Percentiles rank a stretch among this genome's conserved stretches.
These are phyloP conservation scores for Tetrax tetrax DNA, from an alignment of 2,113 vertebrate genomes.

Conservation along the genomic window DNA sequence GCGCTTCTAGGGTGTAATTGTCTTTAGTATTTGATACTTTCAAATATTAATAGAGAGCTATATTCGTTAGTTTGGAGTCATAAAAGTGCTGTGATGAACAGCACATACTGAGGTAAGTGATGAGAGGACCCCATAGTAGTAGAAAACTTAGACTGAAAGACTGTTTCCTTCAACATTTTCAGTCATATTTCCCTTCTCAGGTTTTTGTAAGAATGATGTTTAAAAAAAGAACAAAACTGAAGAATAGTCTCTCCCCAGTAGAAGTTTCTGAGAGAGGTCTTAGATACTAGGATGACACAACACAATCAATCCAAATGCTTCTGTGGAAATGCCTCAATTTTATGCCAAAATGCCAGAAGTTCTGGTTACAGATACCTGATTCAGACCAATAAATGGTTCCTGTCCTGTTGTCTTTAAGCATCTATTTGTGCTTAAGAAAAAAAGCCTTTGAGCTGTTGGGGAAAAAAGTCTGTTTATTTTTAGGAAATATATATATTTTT, in stretches of 20 bases:
- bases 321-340: not conserved
- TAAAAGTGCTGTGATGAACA: not conserved
- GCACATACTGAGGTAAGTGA: not conserved
- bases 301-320: not conserved
- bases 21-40: not conserved
- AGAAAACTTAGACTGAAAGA: not conserved
- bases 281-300: not conserved
- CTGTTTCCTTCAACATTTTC: not conserved
- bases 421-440: not conserved
- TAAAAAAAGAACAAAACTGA: not conserved
- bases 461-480: not conserved
- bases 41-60: not conserved
- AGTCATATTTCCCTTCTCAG: not conserved
- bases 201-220: not conserved
- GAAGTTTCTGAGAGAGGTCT: not conserved
- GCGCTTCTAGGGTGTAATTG: not conserved
- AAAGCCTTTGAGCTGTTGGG: not conserved
- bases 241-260: not conserved
- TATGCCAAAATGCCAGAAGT: not conserved
- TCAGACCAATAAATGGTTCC: not conserved
- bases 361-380: not conserved
- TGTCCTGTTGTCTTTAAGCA: not conserved
- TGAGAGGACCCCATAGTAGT: not conserved
- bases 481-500: not conserved
- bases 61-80: not conserved